Evolutionary conservation across 2,888 invertebrate species (phyloP).

Genomic region (Mesorhabditis spiculigera): DNA sequence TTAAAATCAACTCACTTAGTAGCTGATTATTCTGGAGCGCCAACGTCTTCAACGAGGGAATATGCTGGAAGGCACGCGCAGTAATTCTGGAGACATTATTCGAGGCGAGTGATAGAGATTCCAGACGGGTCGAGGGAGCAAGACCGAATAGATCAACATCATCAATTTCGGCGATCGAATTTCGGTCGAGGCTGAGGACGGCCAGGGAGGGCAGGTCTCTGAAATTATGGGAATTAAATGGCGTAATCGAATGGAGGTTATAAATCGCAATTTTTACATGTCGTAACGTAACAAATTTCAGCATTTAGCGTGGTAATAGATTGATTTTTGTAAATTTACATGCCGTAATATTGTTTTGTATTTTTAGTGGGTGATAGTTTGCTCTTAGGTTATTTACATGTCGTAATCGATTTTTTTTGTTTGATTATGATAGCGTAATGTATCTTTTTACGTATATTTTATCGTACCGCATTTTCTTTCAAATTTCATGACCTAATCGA

Average conservation of each 20-base stretch:
- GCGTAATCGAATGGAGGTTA: too few species aligned
- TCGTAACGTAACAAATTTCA: not conserved
- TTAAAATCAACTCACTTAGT: slow-evolving; percentile 4
- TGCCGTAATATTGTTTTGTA: not conserved
- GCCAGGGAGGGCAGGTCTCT: slow-evolving; percentile 39
- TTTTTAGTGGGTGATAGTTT: too few species aligned
- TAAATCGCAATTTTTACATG: not conserved
- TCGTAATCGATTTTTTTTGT: too few species aligned
- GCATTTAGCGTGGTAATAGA: not conserved
- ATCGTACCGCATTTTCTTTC: too few species aligned
- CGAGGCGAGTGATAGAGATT: slow-evolving; percentile 24
- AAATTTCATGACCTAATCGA: not conserved
- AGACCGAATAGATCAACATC: slow-evolving; percentile 44
- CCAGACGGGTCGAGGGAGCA: slow-evolving; percentile 20
- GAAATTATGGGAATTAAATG: slow-evolving; percentile 8
- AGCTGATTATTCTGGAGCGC: slow-evolving; percentile 37
- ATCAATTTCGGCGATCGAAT: slow-evolving; percentile 30
- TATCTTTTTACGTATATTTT: too few species aligned
- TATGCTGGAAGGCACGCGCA: slow-evolving; percentile 24
- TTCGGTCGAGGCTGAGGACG: slow-evolving; percentile 43
- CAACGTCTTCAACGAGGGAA: slow-evolving; percentile 22
- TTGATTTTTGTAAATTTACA: not conserved
- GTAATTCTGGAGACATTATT: slow-evolving; percentile 18
- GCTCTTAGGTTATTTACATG: too few species aligned
- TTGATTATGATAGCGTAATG: too few species aligned